Base-by-base conservation (phyloP, 2,797 vertebrate species). In the Tamandua tetradactyla region DNA sequence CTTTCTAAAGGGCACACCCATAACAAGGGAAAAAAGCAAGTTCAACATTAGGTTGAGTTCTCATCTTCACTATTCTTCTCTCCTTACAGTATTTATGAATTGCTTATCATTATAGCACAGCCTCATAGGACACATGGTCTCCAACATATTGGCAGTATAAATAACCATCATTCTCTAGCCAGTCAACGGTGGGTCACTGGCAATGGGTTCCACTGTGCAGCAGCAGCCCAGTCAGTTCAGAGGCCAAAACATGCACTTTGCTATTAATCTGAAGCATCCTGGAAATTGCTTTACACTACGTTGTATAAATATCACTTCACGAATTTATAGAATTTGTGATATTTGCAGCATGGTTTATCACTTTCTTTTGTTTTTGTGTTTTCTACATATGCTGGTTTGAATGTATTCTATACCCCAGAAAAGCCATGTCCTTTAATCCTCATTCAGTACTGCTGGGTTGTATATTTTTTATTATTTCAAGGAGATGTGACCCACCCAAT, bases 231-330 rank as follows among this genome's bases (percentile, higher is more conserved):
- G 7, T 37, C 30, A 17, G 12, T 84, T 72, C 30, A 40, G 25
- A 75, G n/a, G 35, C 35, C 52, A 66, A 88, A 15, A 88, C 3
- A 35, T 32, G 30, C 35, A 30, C 44, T 35, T 32, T 49, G 37
- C 44, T 23, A 76, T 92, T 89, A 35, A 93, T 79, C 15, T 69
- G 18, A 17, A 83, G 10, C 10, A 37, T 87, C 69, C 66, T 96
- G 82, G 59, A 96, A 96, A 92, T 62, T 57, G 42, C 59, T 95
- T 95, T 44, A 57, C 27, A 61, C 17, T 40, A 59, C 82, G 88
- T 7, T 11, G 7, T 66, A 80, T 94, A 96, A 57, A 52, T 88
- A 97, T 89, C 68, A 79, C 64, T 76, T 74, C 93, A 40, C 22
- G 42, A 78, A 90, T n/a, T n/a, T n/a, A n/a, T n/a, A n/a, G n/a